These are phyloP conservation scores for Cheiracanthium punctorium DNA, from an alignment of 2,888 invertebrate genomes.

Conservation along the genomic window DNA sequence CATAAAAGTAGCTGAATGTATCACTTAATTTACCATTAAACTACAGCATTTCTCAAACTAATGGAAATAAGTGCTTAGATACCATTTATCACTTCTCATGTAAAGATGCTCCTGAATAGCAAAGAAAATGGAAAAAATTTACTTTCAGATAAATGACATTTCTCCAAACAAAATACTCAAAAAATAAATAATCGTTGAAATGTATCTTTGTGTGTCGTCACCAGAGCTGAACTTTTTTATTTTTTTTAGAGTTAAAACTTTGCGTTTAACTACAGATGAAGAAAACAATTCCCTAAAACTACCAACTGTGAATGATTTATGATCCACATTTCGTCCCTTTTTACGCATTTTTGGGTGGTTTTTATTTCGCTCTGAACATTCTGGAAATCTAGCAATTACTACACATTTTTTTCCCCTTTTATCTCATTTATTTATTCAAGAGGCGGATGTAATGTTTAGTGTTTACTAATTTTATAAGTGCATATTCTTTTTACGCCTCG, in stretches of 20 bases:
- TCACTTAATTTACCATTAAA: too few relatives aligned
- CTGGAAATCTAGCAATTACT: not conserved
- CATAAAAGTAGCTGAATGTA: too few relatives aligned
- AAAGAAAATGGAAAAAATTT: not conserved
- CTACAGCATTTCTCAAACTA: too few relatives aligned
- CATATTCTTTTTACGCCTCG: not conserved
- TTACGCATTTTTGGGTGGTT: not conserved
- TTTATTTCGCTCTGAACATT: constrained; percentile 1
- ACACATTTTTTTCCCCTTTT: not conserved
- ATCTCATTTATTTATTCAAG: constrained; percentile 22
- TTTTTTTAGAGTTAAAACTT: constrained; percentile 33
- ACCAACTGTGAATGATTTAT: constrained; percentile 50
- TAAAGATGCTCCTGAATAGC: not conserved
- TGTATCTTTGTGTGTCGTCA: constrained; percentile 20
- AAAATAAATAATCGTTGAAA: constrained; percentile 7
- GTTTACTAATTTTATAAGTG: constrained; percentile 44
- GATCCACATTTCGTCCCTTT: not conserved
- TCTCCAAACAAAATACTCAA: not conserved
- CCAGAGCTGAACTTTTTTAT: constrained; percentile 21
- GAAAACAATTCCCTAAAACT: constrained; percentile 10
- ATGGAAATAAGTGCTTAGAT: too few relatives aligned
- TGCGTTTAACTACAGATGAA: not conserved
- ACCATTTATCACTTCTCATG: too few relatives aligned
- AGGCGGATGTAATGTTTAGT: constrained; percentile 13
- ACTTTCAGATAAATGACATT: not conserved